Base-by-base conservation (phyloP, 2,113 vertebrate genomes). In the Rutilus rutilus region DNA sequence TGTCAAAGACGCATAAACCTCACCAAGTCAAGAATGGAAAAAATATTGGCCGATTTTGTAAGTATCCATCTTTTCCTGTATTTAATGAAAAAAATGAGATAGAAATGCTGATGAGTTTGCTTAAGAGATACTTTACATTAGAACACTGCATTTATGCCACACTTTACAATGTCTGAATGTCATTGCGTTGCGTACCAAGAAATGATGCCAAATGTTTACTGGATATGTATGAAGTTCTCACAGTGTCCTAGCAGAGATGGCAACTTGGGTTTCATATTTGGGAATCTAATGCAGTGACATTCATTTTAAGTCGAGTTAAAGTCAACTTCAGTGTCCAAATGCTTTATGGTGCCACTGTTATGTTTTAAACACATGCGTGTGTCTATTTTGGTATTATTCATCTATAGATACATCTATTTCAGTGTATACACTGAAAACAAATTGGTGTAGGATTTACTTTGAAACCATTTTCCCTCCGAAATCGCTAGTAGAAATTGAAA, bases 1-100 rank as follows among this genome's bases (percentile, higher is more conserved):
- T 82, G 80, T 50, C 0, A 0, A 25, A 0, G 0, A 0, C 45
- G 1, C 9, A 4, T 52, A 1, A 0, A 11, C 5, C 0, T 0
- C 1, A 69, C 62, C 19, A 36, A 5, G 2, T 0, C 0, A 0
- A 2, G 83, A 9, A 11, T 80, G 2, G 0, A 21, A 0, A 0
- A 0, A 0, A 30, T 89, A 10, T 39, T 36, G 19, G 0, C 1
- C 0, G 0, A 3, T 1, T 88, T 87, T 75, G 93, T 94, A 87
- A 94, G 94, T 92, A 85, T 17, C 23, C 14, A 8, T 21, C 39
- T 33, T 52, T 67, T 52, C 21, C 25, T 67, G 19, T 60, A 39
- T 39, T 60, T 60, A 21, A 36, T n/a, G 45, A 25, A 52, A 36
- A 36, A n/a, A 33, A 12, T 21, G 1, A 3, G 11, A 75, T 47